Percentiles rank a stretch among this genome's conserved stretches.
Evolutionary conservation across 2,888 invertebrate genomes (phyloP).

Genomic region (Aspidiotus rigidus): DNA sequence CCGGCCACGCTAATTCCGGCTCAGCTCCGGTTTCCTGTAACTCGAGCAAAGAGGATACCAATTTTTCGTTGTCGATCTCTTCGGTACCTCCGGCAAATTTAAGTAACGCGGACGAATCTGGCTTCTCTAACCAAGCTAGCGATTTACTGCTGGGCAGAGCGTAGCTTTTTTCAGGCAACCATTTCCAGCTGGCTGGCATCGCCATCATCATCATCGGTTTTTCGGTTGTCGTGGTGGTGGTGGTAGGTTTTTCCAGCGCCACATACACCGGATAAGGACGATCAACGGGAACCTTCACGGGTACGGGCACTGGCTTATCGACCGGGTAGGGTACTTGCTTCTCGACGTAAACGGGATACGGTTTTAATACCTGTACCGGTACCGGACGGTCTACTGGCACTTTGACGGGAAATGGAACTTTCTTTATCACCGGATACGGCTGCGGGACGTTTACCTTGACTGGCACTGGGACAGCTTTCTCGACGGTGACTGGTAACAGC

Average conservation of each 20-base stretch:
- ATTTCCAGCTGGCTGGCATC: not conserved
- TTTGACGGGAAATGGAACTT: constrained; percentile 37
- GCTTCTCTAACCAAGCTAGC: constrained; percentile 49
- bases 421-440: constrained; percentile 39
- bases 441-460: constrained; percentile 38
- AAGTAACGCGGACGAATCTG: constrained; percentile 50
- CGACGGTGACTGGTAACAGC: constrained; percentile 38
- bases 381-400: constrained; percentile 39
- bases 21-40: constrained; percentile 7
- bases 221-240: constrained; percentile 47
- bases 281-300: constrained; percentile 58
- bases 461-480: constrained; percentile 38
- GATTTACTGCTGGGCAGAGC: constrained; percentile 13
- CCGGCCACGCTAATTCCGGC: constrained; percentile 7
- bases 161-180: constrained; percentile 12
- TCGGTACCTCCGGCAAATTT: not conserved
- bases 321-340: constrained; percentile 39
- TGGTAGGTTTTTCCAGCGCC: constrained; percentile 46
- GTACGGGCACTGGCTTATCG: constrained; percentile 47
- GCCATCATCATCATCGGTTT: constrained; percentile 66
- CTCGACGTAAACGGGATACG: constrained; percentile 38
- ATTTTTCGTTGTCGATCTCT: constrained; percentile 18
- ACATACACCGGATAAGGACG: constrained; percentile 43
- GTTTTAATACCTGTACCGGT: constrained; percentile 38
- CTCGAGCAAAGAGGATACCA: constrained; percentile 17